phyloP scores from a whole-genome alignment of 64 coral and sea anemone genomes.

The Montipora cactus region DNA sequence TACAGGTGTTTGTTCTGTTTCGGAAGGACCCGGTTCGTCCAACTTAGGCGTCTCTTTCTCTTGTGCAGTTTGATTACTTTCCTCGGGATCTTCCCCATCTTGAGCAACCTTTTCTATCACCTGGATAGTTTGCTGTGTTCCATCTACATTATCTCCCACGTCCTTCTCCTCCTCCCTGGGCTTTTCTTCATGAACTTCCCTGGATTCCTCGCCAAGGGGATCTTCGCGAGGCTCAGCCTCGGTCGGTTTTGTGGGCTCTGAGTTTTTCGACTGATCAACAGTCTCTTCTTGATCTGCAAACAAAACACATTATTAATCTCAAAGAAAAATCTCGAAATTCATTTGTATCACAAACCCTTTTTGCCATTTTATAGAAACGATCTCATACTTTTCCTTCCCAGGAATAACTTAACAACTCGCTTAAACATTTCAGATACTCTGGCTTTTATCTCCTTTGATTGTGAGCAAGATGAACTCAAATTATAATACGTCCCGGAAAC shows the following conservation, averaged over 20 bases:
- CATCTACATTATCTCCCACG: slow-evolving; percentile 4
- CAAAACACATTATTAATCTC: not conserved
- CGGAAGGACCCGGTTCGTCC: not conserved
- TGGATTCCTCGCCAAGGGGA: slow-evolving; percentile 65
- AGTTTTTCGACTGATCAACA: not conserved
- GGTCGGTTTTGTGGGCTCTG: not conserved
- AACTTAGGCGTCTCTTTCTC: not conserved
- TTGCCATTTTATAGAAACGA: not conserved
- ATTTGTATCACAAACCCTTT: not conserved
- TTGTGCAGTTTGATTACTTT: not conserved
- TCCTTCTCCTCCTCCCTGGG: not conserved
- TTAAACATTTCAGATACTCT: not conserved
- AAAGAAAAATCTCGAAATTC: not conserved
- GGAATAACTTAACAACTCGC: slow-evolving; percentile 1
- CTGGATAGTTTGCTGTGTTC: not conserved
- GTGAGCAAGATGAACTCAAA: not conserved
- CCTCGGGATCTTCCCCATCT: not conserved
- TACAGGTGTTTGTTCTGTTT: not conserved
- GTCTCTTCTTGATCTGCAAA: slow-evolving; percentile 1
- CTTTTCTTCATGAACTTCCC: slow-evolving; percentile 3
- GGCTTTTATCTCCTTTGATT: not conserved
- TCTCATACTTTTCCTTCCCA: slow-evolving; percentile 12
- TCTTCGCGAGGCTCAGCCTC: slow-evolving; percentile 67
- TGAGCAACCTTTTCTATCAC: not conserved
- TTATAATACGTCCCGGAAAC: no score